A percentile compares a stretch with the other conserved stretches of the same genome.
Conservation (phyloP, 2,113 vertebrate genomes). For the Hystrix brachyura region DNA sequence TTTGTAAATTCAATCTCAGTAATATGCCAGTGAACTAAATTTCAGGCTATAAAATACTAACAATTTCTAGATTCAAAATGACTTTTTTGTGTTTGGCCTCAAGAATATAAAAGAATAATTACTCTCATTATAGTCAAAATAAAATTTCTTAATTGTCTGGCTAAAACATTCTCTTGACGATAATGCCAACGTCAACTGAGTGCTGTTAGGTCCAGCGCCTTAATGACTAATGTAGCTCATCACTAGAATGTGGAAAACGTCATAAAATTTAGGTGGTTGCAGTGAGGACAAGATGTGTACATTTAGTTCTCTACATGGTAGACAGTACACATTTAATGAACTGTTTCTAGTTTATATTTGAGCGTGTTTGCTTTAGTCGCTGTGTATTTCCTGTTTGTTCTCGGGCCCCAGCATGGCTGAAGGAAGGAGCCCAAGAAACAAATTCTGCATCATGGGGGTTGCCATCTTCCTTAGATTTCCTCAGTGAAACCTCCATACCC, state of each 20-base stretch:
- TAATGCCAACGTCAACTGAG: not conserved
- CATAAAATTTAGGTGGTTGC: not conserved
- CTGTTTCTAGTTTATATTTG: not conserved
- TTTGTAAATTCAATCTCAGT: not conserved
- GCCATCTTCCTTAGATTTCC: no score
- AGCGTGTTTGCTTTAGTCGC: not conserved
- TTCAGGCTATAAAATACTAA: not conserved
- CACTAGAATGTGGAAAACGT: not conserved
- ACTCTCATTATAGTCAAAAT: not conserved
- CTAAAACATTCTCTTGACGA: not conserved
- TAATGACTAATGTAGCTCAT: not conserved
- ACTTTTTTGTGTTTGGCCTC: not conserved
- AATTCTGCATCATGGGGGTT: fast-evolving
- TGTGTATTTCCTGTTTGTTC: not conserved
- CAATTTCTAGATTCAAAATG: not conserved
- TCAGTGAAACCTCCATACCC: not conserved
- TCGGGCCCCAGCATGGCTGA: no score
- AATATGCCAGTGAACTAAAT: not conserved
- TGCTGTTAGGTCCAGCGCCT: not conserved
- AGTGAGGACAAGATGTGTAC: not conserved
- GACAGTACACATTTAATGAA: not conserved
- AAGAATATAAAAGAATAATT: not conserved
- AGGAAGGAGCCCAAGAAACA: not conserved
- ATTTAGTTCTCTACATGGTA: not conserved
- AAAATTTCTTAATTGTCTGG: not conserved